phyloP scores from a whole-genome alignment of 1,140 invertebrate genomes.

The Atta texana region DNA sequence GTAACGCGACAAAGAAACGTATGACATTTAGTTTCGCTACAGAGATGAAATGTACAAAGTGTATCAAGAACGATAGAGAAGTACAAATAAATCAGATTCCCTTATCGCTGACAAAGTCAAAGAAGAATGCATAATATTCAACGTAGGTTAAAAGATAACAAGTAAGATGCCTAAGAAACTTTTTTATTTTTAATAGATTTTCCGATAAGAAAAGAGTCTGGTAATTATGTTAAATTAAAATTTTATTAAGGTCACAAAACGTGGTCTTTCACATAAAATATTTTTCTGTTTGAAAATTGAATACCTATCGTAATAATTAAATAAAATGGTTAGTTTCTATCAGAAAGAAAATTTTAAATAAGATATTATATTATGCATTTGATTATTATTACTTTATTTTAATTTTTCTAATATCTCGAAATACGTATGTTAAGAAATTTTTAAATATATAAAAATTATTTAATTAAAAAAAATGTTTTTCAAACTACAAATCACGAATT shows the following conservation, averaged over 20 bases:
- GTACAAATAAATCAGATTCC: background rate
- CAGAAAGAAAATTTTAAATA: background rate
- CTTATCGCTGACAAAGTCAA: background rate
- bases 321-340: background rate
- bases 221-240: background rate
- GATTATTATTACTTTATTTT: constrained; percentile 3
- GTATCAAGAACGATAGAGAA: background rate
- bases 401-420: background rate
- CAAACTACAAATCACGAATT: background rate
- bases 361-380: background rate
- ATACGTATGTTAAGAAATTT: background rate
- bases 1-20: background rate
- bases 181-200: background rate
- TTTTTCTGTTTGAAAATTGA: background rate
- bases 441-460: background rate
- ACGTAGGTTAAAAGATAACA: background rate
- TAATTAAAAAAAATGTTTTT: background rate
- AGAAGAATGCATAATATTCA: background rate
- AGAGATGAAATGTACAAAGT: background rate
- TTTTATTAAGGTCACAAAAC: background rate
- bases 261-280: too few species aligned
- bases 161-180: background rate
- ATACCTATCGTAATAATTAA: background rate
- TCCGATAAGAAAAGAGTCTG: background rate
- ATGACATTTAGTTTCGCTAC: background rate